Percentiles rank a stretch among this genome's conserved stretches.
These are phyloP conservation scores for Mastomys natalensis DNA, from an alignment of 2,113 vertebrate species.

Conservation along the genomic window DNA sequence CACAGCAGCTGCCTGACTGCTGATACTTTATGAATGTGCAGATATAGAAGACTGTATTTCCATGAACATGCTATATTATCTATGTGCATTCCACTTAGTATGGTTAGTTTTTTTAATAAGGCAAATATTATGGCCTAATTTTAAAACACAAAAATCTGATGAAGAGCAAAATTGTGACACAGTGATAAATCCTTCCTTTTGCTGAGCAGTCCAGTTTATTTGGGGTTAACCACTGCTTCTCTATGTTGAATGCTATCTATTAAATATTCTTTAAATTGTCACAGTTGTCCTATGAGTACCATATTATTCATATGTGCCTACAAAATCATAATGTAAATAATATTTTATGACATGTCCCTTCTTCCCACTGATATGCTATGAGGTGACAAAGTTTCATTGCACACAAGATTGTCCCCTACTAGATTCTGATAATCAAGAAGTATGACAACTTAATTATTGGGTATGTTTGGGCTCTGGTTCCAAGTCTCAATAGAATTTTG, in stretches of 20 bases:
- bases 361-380: background rate
- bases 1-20: background rate
- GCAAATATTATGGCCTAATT: background rate
- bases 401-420: background rate
- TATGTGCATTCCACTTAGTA: background rate
- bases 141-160: constrained; percentile 2
- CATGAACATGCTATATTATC: constrained; percentile 1
- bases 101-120: constrained; percentile 18
- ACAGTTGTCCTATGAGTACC: background rate
- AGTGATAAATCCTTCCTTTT: background rate
- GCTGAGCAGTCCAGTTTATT: background rate
- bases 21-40: background rate
- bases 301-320: constrained; percentile 16
- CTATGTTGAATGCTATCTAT: background rate
- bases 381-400: background rate
- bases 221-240: background rate
- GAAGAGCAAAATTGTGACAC: background rate
- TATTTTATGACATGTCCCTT: background rate
- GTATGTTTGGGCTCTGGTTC: background rate
- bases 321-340: background rate
- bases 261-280: constrained; percentile 1
- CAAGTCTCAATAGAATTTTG: constrained; percentile 40
- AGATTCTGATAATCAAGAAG: background rate
- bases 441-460: background rate
- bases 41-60: background rate